A percentile compares a stretch with the other conserved stretches of the same genome.
phyloP scores from a whole-genome alignment of 2,888 invertebrate species.

The Drosophila rellima region DNA sequence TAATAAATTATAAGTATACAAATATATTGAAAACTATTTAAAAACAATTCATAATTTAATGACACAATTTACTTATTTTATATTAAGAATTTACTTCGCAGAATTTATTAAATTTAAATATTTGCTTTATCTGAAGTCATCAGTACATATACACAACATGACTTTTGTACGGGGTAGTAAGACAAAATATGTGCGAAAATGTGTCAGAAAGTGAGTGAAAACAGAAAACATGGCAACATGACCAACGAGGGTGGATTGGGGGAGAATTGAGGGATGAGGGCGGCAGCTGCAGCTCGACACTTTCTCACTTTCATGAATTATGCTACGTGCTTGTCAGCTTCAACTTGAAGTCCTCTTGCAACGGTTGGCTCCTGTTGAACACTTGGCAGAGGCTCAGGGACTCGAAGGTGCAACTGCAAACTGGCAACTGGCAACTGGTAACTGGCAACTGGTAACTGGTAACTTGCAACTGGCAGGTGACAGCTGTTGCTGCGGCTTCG shows the following conservation, averaged over 20 bases:
- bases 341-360: constrained; percentile 45
- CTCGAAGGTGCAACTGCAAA: constrained; percentile 41
- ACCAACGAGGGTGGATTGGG: constrained; percentile 10
- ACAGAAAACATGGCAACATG: constrained; percentile 55
- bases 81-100: too few relatives aligned
- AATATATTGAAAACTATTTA: too few relatives aligned
- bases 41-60: too few relatives aligned
- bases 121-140: neutral
- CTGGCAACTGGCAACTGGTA: constrained; percentile 5
- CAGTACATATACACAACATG: neutral
- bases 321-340: constrained; percentile 68
- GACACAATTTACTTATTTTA: too few relatives aligned
- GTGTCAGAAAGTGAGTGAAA: constrained; percentile 69
- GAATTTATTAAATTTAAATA: neutral
- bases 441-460: constrained; percentile 22
- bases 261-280: constrained; percentile 25
- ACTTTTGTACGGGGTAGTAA: constrained; percentile 13
- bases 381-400: constrained; percentile 40
- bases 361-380: constrained; percentile 26
- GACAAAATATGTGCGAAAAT: constrained; percentile 69
- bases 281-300: constrained; percentile 55
- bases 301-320: constrained; percentile 72
- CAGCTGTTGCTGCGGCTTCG: constrained; percentile 63
- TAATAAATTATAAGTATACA: too few relatives aligned
- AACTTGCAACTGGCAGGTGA: constrained; percentile 22